Evolutionary conservation across 1,140 invertebrate species (phyloP), one percentile per base, ranked within the genome.

Genomic region (Micrasema minimum): DNA sequence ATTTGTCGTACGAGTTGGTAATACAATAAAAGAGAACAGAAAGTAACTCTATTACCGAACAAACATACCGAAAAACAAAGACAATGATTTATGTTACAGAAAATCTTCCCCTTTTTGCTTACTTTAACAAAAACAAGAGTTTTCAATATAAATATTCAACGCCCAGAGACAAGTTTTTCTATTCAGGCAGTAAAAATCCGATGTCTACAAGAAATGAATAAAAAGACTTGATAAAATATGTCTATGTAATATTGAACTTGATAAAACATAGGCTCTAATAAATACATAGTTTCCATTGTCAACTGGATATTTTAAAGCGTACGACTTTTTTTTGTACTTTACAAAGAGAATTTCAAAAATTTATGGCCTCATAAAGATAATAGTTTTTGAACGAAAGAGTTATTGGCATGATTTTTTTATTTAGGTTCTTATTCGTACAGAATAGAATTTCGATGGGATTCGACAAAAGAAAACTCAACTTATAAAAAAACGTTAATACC

Each of bases 81-180:
- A 62, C 38, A 45, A 45, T 62, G 57, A 45, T 62, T 62, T 62
- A 45, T 23, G 57, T 62, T 43, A 43, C 57, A 62, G 38, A 22
- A 43, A 43, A 43, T 20, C 18, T 43, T 7, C 38, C 37, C 23
- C n/a, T 62, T n/a, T 23, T 16, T 62, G 57, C 38, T 45, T 62
- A 45, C 38, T 62, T 62, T 23, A 62, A 62, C 38, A 62, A 45
- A 43, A 62, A 62, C 57, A 45, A 62, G 41, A 62, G 41, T 18
- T 62, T 62, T 43, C 57, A 45, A 62, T 62, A 62, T 62, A 62
- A 62, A 62, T 62, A 62, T 62, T 62, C 57, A 61, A 61, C 57
- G 23, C 57, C 37, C 57, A 62, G 37, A 23, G 18, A 62, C 16
- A 22, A 62, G 12, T 62, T 41, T 11, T 38, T 62, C 45, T 62